Percentiles rank a stretch among this genome's conserved stretches.
Conservation (phyloP, 2,797 vertebrate species). For the Streptopelia turtur region DNA sequence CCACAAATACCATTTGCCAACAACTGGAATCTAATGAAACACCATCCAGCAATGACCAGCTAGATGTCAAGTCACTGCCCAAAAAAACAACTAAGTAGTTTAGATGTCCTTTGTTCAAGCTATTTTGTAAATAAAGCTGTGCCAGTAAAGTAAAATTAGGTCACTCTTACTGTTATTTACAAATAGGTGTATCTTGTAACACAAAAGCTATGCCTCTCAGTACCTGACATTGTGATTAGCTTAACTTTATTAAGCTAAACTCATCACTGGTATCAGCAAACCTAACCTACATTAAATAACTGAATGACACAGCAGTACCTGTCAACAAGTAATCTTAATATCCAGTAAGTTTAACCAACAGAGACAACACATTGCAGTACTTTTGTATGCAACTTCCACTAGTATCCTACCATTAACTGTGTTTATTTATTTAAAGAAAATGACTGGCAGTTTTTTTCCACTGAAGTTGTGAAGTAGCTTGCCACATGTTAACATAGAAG, state of each 20-base stretch:
- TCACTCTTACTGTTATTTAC: neutral
- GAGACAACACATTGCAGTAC: neutral
- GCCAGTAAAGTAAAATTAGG: neutral
- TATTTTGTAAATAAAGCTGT: neutral
- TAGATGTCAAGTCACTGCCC: neutral
- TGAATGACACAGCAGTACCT: neutral
- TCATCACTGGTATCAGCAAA: neutral
- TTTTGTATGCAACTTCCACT: neutral
- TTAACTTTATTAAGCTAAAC: neutral
- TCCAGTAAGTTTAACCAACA: neutral
- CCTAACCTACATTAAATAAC: neutral
- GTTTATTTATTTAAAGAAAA: neutral
- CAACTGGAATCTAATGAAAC: neutral
- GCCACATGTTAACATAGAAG: neutral
- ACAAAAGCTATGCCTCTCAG: neutral
- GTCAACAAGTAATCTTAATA: neutral
- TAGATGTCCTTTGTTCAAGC: neutral
- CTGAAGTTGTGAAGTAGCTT: neutral
- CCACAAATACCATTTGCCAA: neutral
- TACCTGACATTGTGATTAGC: neutral
- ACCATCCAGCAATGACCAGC: neutral
- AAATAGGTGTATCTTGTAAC: neutral
- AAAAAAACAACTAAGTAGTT: neutral
- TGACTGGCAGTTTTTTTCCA: neutral
- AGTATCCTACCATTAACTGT: neutral